phyloP scores from a whole-genome alignment of 2,113 vertebrate species.

The Calonectris borealis region DNA sequence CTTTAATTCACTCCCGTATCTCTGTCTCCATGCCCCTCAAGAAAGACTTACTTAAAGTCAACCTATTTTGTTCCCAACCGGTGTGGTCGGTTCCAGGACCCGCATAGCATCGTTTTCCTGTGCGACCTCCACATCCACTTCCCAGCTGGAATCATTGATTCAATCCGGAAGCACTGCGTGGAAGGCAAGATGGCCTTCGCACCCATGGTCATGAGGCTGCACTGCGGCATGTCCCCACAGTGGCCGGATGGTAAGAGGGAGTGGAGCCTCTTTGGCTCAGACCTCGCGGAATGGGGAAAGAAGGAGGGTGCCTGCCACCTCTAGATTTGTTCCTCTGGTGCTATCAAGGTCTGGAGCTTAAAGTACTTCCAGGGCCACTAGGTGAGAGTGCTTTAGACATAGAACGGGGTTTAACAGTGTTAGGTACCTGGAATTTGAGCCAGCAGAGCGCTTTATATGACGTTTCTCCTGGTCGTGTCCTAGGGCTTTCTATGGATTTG shows the following conservation, averaged over 20 bases:
- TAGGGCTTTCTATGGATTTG: background rate
- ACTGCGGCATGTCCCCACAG: slow-evolving; percentile 84
- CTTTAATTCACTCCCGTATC: background rate
- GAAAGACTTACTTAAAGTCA: background rate
- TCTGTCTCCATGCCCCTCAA: background rate
- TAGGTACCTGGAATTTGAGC: background rate
- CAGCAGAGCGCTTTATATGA: background rate
- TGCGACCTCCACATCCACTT: slow-evolving; percentile 96
- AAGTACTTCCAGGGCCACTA: background rate
- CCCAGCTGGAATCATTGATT: slow-evolving; percentile 84
- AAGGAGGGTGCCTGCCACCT: background rate
- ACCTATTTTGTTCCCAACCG: background rate
- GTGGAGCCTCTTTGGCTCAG: background rate
- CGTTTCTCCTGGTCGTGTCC: background rate
- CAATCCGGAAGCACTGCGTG: slow-evolving; percentile 90
- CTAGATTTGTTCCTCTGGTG: background rate
- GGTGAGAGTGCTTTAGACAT: background rate
- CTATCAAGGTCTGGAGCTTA: background rate
- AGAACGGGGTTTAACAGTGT: background rate
- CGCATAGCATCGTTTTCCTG: slow-evolving; percentile 94
- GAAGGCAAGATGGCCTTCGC: slow-evolving; percentile 92
- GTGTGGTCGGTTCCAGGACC: slow-evolving; percentile 74
- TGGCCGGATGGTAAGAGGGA: slow-evolving; percentile 84
- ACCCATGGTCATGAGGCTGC: slow-evolving; percentile 89
- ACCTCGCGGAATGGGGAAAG: background rate